These are phyloP conservation scores for Cuculus canorus DNA, from an alignment of 2,797 vertebrate genomes.

Conservation along the genomic window DNA sequence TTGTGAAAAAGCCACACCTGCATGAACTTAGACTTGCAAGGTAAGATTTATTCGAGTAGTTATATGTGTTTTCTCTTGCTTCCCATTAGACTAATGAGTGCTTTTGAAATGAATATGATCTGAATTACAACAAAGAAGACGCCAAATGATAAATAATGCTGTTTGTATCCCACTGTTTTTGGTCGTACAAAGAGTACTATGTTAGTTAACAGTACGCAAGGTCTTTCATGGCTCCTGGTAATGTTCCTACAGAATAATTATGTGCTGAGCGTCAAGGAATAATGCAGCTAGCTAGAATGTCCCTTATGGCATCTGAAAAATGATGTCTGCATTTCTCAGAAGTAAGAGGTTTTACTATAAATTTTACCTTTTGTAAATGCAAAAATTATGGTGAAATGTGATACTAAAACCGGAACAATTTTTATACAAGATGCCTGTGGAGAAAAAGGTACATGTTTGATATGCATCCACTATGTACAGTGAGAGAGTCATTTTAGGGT, in stretches of 20 bases:
- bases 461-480: too few species aligned
- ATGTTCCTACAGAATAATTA: not conserved
- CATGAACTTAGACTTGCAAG: not conserved
- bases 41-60: not conserved
- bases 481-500: not conserved
- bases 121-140: not conserved
- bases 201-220: not conserved
- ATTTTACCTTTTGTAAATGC: not conserved
- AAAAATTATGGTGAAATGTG: not conserved
- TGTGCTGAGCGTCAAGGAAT: not conserved
- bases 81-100: not conserved
- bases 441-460: too few species aligned
- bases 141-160: not conserved
- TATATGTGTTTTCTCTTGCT: not conserved
- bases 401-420: not conserved
- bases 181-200: not conserved
- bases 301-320: not conserved
- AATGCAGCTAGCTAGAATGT: not conserved
- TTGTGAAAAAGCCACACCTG: not conserved
- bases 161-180: not conserved
- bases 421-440: too few species aligned
- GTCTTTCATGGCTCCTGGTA: not conserved
- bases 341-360: not conserved
- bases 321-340: not conserved
- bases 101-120: not conserved